Percentiles rank a stretch among this genome's conserved stretches.
phyloP scores from a whole-genome alignment of 2,797 vertebrate genomes.

The Calcarius lapponicus region DNA sequence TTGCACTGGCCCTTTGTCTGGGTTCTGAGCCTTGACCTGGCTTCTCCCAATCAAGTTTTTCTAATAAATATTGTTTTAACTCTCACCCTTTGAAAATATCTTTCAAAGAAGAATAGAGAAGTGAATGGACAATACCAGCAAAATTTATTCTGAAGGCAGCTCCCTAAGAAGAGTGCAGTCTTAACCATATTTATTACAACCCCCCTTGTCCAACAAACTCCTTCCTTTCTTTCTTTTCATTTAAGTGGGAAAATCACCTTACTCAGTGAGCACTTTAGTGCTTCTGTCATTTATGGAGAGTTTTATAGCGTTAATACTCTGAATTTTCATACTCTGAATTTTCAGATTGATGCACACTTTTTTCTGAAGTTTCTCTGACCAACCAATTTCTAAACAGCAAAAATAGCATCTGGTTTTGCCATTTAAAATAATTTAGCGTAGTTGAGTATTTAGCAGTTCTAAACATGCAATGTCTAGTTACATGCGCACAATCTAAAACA shows the following conservation, averaged over 20 bases:
- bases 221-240: neutral
- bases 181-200: neutral
- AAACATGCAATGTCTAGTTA: neutral
- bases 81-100: neutral
- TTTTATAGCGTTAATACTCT: conserved; percentile 8
- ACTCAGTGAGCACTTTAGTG: neutral
- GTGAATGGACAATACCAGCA: neutral
- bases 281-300: conserved; percentile 6
- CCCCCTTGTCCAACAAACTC: neutral
- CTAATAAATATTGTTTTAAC: neutral
- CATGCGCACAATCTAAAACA: neutral
- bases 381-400: neutral
- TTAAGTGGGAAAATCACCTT: neutral
- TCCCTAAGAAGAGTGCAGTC: neutral
- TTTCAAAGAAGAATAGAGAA: neutral
- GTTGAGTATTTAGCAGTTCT: neutral
- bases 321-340: neutral
- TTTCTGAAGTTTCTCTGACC: neutral
- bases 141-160: neutral
- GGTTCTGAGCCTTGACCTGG: neutral
- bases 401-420: neutral
- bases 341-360: neutral
- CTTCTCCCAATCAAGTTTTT: neutral
- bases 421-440: neutral
- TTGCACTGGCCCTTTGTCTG: neutral